Base-by-base conservation (phyloP, 1,140 invertebrate species). In the Samia ricini region DNA sequence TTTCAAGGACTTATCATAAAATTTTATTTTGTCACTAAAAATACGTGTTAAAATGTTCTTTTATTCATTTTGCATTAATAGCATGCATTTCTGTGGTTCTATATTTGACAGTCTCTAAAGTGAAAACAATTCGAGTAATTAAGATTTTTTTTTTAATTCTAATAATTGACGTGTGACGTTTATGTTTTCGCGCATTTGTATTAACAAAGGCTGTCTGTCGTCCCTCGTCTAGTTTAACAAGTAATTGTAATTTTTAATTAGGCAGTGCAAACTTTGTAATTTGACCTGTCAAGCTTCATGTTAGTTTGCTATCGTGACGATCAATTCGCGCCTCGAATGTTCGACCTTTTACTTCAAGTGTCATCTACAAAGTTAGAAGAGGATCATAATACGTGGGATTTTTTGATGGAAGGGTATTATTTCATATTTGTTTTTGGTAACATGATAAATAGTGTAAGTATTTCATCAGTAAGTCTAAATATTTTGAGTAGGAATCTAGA, bases 201-300 rank as follows among this genome's bases (percentile, higher is more conserved):
- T 57, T 23, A 26, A 24, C 22, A 5, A 66, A 61, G 4, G 15
- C 1, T 15, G 56, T n/a, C n/a, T n/a, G 64, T 58, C 42, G 26
- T 54, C 18, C 21, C 10, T 29, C 24, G 49, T 1, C 22, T 52
- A 22, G 50, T 56, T n/a, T 50, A 42, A 60, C 51, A 61, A 56
- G 18, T 52, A 65, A 65, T 68, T 64, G 71, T 66, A 77, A 79
- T 69, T 61, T 67, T 68, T 71, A 71, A 76, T 71, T 74, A 58
- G 6, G 49, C 22, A 10, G n/a, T 50, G 61, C 66, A 57, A 69
- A 64, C 62, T 74, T 57, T 69, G 54, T 72, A 72, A 73, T 76
- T 69, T 66, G 59, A 64, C 58, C 66, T 79, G 71, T 82, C 73
- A 71, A 71, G 71, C 64, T 56, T 68, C 20, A 60, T 50, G 58